phyloP scores from a whole-genome alignment of 2,113 vertebrate species.

The Thunnus thynnus region DNA sequence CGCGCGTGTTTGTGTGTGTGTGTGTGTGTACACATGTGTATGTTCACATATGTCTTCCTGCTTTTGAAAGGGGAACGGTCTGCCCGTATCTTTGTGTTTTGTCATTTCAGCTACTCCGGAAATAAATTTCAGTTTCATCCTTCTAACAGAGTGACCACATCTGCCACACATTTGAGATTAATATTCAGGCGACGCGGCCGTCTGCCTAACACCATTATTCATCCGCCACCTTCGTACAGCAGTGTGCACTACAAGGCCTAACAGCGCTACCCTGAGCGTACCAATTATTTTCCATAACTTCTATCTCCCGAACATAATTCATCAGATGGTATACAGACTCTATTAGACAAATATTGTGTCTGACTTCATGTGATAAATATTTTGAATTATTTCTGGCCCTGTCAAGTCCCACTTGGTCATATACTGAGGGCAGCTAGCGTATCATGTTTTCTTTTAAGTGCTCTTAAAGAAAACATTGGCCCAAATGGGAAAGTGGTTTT shows the following conservation, averaged over 20 bases:
- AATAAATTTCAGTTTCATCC: slow-evolving; percentile 17
- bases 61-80: not conserved
- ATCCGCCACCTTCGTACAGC: slow-evolving; percentile 23
- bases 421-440: not conserved
- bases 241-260: slow-evolving; percentile 46
- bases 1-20: not conserved
- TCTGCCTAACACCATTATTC: slow-evolving; percentile 54
- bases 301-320: slow-evolving; percentile 23
- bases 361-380: slow-evolving; percentile 48
- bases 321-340: slow-evolving; percentile 28
- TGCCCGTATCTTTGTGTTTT: slow-evolving; percentile 15
- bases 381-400: slow-evolving; percentile 32
- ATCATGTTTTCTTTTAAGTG: not conserved
- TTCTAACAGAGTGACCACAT: slow-evolving; percentile 48
- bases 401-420: slow-evolving; percentile 5
- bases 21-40: slow-evolving; percentile 21
- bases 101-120: slow-evolving; percentile 20
- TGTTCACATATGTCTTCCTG: not conserved
- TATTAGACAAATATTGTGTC: slow-evolving; percentile 52
- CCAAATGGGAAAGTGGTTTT: not conserved
- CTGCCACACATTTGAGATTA: slow-evolving; percentile 55
- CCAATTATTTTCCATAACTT: slow-evolving; percentile 56
- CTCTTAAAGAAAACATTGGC: slow-evolving; percentile 9
- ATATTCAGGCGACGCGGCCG: slow-evolving; percentile 36
- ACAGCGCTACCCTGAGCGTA: slow-evolving; percentile 18